Evolutionary conservation across 1,140 invertebrate species (phyloP), one percentile per base, ranked within the genome.

Genomic region (Aethina tumida): DNA sequence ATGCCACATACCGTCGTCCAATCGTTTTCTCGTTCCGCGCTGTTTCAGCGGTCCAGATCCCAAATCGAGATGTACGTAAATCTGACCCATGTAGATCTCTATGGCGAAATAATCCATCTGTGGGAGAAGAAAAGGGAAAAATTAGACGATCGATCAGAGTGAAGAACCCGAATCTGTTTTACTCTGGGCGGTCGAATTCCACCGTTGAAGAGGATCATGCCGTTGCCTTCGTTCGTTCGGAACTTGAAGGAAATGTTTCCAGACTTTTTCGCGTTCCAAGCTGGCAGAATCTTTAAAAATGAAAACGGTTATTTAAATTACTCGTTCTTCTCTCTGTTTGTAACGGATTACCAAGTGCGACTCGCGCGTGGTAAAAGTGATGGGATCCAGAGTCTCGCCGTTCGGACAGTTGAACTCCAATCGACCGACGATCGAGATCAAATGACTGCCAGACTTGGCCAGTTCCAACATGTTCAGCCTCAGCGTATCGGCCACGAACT

Each of bases 1-100:
- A 58, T 98, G 95, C 86, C 91, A 94, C 17, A 77, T 73, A 0
- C 87, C 86, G 53, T 97, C 92, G 59, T 93, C 87, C 0, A 98
- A 77, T 22, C 83, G 68, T 28, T 80, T 64, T 25, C 81, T 70
- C 0, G 88, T 90, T 0, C 84, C 82, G 50, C 86, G 74, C 8
- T 93, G 78, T 54, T 90, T 83, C 1, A 87, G 74, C 1, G 83
- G 73, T 0, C 92, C 93, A n/a, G 87, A 89, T 0, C 93, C 93
- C 10, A 97, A 67, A 60, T 96, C 87, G 35, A 93, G 66, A 45
- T 96, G 84, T 9, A 96, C 74, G 60, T 89, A 95, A 30, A 97
- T 75, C 56, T 96, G 84, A 0, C 93, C 92, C 44, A 89, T 88
- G 22, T 96, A 72, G 41, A 97, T 71, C 63, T 98, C 94, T 45